Evolutionary conservation across 2,113 vertebrate genomes (phyloP).

Genomic region (Xenopus laevis): DNA sequence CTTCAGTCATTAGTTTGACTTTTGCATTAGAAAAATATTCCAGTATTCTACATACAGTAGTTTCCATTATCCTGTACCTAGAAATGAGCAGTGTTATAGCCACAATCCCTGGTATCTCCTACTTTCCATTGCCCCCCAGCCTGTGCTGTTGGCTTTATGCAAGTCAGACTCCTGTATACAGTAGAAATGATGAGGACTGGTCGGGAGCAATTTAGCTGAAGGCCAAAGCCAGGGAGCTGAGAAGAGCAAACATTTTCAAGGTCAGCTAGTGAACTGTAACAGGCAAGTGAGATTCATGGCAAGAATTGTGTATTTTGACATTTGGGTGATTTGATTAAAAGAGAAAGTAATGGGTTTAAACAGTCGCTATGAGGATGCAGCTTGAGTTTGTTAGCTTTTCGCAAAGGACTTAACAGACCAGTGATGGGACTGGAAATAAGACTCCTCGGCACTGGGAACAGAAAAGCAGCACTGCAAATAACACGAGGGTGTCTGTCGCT

Average conservation of each 20-base stretch:
- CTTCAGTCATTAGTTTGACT: too few relatives aligned
- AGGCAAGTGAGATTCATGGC: slow-evolving; percentile 84
- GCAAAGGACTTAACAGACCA: slow-evolving; percentile 85
- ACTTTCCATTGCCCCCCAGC: slow-evolving; percentile 40
- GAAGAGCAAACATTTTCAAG: slow-evolving; percentile 97
- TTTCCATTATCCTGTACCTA: too few relatives aligned
- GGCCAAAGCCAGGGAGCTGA: slow-evolving; percentile 79
- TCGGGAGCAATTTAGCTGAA: slow-evolving; percentile 73
- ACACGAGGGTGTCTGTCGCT: too few relatives aligned
- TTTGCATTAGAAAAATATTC: too few relatives aligned
- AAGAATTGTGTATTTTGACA: slow-evolving; percentile 93
- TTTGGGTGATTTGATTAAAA: slow-evolving; percentile 95
- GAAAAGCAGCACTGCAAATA: slow-evolving; percentile 59
- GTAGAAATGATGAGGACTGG: slow-evolving; percentile 73
- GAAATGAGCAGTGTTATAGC: too few relatives aligned
- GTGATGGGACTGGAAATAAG: slow-evolving; percentile 79
- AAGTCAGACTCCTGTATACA: slow-evolving; percentile 68
- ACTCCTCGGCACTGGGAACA: slow-evolving; percentile 70
- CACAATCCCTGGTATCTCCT: slow-evolving; percentile 47
- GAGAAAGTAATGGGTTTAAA: slow-evolving; percentile 98
- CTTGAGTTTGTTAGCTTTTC: slow-evolving; percentile 84
- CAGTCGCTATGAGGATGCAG: slow-evolving; percentile 87
- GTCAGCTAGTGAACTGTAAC: slow-evolving; percentile 93
- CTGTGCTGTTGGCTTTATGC: slow-evolving; percentile 67
- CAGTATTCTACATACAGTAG: background rate